A percentile compares a stretch with the other conserved stretches of the same genome.
Conservation (phyloP, 2,888 invertebrate genomes). For the Dryadula phaetusa region DNA sequence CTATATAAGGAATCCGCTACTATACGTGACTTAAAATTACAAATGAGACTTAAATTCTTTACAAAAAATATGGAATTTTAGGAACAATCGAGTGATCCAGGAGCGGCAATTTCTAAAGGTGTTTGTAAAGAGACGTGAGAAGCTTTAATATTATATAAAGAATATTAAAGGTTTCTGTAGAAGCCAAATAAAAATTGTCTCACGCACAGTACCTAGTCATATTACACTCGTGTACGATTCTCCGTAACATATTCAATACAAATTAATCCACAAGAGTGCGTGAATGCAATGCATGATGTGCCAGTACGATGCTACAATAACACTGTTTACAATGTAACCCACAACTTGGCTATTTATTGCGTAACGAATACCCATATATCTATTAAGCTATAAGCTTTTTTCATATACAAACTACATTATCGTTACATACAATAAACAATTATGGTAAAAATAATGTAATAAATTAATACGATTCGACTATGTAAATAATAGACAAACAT, state of each 20-base stretch:
- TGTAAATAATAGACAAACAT: not conserved
- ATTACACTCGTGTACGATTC: slow-evolving; percentile 49
- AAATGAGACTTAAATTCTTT: slow-evolving; percentile 27
- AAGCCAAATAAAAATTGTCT: slow-evolving; percentile 52
- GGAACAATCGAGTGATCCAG: slow-evolving; percentile 40
- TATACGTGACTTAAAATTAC: slow-evolving; percentile 42
- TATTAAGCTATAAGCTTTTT: not conserved
- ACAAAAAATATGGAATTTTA: slow-evolving; percentile 41
- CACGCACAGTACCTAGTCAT: slow-evolving; percentile 49
- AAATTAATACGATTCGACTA: slow-evolving; percentile 42
- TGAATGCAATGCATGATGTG: slow-evolving; percentile 43
- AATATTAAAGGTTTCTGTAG: slow-evolving; percentile 45
- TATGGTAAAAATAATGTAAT: slow-evolving; percentile 44
- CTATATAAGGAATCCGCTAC: slow-evolving; percentile 1
- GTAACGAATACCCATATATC: slow-evolving; percentile 28
- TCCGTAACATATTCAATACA: slow-evolving; percentile 48
- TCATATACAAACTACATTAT: slow-evolving; percentile 33
- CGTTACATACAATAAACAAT: slow-evolving; percentile 42
- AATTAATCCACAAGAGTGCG: slow-evolving; percentile 44
- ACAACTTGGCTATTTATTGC: slow-evolving; percentile 36
- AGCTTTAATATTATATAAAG: no score
- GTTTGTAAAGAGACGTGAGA: slow-evolving; percentile 48
- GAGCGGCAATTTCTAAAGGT: slow-evolving; percentile 48
- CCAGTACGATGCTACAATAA: slow-evolving; percentile 21
- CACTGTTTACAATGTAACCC: slow-evolving; percentile 17